Base-by-base conservation (phyloP, 1,140 invertebrate species). In the Planococcus citri region DNA sequence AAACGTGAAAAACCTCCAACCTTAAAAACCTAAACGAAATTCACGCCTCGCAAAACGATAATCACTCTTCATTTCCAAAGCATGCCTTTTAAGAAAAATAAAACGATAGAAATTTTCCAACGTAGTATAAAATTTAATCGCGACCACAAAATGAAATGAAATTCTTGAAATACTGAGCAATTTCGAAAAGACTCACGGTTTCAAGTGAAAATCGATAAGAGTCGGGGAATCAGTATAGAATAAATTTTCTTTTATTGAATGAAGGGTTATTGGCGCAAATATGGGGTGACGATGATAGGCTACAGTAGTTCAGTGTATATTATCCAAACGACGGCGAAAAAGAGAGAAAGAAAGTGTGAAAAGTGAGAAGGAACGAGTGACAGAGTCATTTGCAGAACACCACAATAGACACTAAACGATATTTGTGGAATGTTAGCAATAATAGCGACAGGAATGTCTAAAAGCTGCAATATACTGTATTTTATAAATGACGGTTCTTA, bases 401-500 rank as follows among this genome's bases (percentile, higher is more conserved):
- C 60, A 64, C 60, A 64, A 64, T 64, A 64, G 60, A 64, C 60
- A 64, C 60, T 64, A 64, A 64, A 64, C 60, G 60, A 64, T 64
- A 64, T 64, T 64, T 64, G 60, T 25, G 60, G 60, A 64, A 64
- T 64, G 60, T 64, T 64, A 64, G 60, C 60, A 64, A 64, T 64
- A 64, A 64, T 64, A 25, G 60, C 22, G 60, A 64, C 60, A 64
- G 60, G 60, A 64, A 64, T 64, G 60, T 64, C 60, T 64, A 64
- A 64, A 64, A 64, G 60, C 60, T 64, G 60, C 60, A 64, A 64
- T 64, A 64, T 64, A 64, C 60, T 64, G 60, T 64, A 64, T 64
- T 64, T 64, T 64, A 64, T 64, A 64, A 64, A 64, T 64, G 60
- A 64, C 60, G 60, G 60, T 64, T 64, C 60, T 64, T 64, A 64